phyloP scores from a whole-genome alignment of 2,797 vertebrate genomes.

The Glyptemys insculpta region DNA sequence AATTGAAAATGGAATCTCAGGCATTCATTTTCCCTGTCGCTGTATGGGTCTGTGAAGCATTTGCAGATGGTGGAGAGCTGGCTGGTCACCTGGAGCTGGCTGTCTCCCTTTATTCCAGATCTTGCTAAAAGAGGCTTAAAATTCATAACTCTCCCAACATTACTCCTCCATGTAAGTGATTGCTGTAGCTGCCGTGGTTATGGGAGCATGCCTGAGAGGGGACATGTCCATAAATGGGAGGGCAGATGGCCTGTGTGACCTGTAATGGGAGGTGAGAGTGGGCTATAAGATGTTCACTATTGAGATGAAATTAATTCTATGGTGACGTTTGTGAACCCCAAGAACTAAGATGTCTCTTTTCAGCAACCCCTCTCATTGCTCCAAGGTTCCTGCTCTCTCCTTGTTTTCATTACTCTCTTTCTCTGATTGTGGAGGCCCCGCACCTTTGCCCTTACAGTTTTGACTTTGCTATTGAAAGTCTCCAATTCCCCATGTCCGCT shows the following conservation, averaged over 20 bases:
- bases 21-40: not conserved
- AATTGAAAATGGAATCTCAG: not conserved
- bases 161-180: not conserved
- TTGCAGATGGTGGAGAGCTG: not conserved
- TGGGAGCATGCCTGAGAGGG: not conserved
- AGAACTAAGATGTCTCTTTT: not conserved
- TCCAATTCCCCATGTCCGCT: not conserved
- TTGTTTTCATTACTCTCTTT: not conserved
- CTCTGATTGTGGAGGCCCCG: not conserved
- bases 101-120: not conserved
- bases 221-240: not conserved
- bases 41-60: not conserved
- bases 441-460: not conserved
- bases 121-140: not conserved
- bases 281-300: not conserved
- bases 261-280: not conserved
- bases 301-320: not conserved
- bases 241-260: not conserved
- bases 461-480: not conserved
- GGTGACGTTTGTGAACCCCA: not conserved
- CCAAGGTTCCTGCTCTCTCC: not conserved
- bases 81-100: not conserved
- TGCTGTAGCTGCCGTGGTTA: not conserved
- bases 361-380: not conserved
- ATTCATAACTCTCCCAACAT: not conserved